Evolutionary conservation across 1,140 invertebrate species (phyloP), one percentile per base, ranked within the genome.

Genomic region (Araneus ventricosus): DNA sequence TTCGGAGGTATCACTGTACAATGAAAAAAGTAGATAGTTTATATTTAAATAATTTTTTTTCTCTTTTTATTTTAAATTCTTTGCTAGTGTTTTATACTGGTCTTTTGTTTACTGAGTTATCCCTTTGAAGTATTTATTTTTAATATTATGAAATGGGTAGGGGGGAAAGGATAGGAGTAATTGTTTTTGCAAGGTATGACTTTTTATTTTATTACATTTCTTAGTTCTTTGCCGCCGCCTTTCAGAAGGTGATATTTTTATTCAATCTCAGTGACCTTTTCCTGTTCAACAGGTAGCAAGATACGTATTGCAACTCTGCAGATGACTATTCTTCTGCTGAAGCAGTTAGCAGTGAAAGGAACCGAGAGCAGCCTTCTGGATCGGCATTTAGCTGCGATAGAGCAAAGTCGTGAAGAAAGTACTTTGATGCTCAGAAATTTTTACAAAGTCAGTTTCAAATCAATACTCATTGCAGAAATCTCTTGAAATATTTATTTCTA

Each of bases 231-330:
- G 10, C 59, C 24, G 10, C 24, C 10, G 30, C 30, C 34, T 24
- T 80, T 80, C 27, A 14, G 8, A 80, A 22, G 37, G 30, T 8
- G 79, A 30, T 80, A 82, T 91, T 82, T 67, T 57, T 67, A 45
- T n/a, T 82, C 14, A 93, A 70, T 24, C 17, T 27, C 0, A 75
- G 6, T 75, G 1, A 52, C 0, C 10, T 14, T 52, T 17, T 52
- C 2, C 10, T 80, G 17, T 63, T 63, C 93, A 94, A 30, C 94
- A 97, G 97, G 96, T 79, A 96, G 96, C 94, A 96, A 96, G 94
- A 97, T 99, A 17, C 97, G 99, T 27, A 96, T 99, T 22, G 97
- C 99, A 2, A 99, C 99, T 0, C 96, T 99, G 86, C 98, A 99
- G 95, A 96, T 99, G 94, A 97, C 97, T 57, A 97, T 98, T 90